Base-by-base conservation (phyloP, 2,888 invertebrate genomes). In the Caenorhabditis panamensis region DNA sequence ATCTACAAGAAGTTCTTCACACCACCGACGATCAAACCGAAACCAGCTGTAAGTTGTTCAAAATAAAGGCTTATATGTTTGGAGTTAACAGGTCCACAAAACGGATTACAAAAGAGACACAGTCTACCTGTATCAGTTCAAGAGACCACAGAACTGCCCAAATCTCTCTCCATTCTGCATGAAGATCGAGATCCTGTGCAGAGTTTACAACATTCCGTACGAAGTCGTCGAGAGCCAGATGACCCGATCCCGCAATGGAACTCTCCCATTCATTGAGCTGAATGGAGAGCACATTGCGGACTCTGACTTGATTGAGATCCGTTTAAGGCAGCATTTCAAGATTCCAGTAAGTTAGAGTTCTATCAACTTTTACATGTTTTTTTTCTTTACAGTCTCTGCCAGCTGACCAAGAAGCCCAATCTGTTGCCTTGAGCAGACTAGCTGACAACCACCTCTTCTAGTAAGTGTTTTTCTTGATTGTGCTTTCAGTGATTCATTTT, bases 91-190 rank as follows among this genome's bases (percentile, higher is more conserved):
- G 79, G 44, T 81, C 8, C 67, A 64, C 13, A 82, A 83, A 54
- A 76, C 49, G 13, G 82, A 85, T 22, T 85, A 67, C 56, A 83
- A 86, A 44, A 77, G 84, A 41, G 88, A 89, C 62, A 82, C 83
- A 5, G 89, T 89, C n/a, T 89, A 89, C 51, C 80, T 89, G 37
- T 89, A 87, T 51, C 85, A 89, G 51, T 89, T 89, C 72, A 84
- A 84, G n/a, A 79, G 87, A 13, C 73, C 84, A n/a, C 82, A 84
- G 4, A 77, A 84, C 26, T 76, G 84, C 13, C 89, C 88, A 44
- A 89, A 87, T 72, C 72, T 89, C 24, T 89, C 89, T n/a, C 89
- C 89, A 13, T 89, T 83, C 73, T 89, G 89, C 64, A 71, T 89
- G 71, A 89, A 89, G 62, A 49, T 89, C 13, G 89, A 89, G 71